A percentile compares a stretch with the other conserved stretches of the same genome.
Conservation (phyloP, 2,797 vertebrate species). For the Sebastiscus tertius region DNA sequence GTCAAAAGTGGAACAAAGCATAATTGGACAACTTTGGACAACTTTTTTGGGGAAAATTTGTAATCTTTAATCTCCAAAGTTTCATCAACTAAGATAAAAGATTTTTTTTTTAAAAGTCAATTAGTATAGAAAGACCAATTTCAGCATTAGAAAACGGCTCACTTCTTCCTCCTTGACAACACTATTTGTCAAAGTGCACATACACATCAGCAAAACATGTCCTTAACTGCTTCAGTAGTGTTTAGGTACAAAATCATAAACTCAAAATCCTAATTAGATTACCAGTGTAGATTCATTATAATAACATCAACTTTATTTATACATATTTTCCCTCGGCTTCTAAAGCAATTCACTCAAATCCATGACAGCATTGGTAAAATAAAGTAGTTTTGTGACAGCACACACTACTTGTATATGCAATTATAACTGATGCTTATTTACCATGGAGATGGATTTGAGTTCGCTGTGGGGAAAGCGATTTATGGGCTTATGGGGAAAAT, state of each 20-base stretch:
- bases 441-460: conserved; percentile 60
- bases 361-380: background rate
- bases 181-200: background rate
- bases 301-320: background rate
- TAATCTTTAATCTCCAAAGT: background rate
- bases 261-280: conserved; percentile 1
- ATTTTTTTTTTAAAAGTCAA: background rate
- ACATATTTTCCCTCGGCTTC: background rate
- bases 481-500: conserved; percentile 71
- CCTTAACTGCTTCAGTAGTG: background rate
- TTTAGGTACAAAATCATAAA: background rate
- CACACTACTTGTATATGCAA: conserved; percentile 45
- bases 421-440: conserved; percentile 68
- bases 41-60: background rate
- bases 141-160: background rate
- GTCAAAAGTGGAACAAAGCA: background rate
- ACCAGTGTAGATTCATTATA: background rate
- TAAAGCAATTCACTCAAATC: background rate
- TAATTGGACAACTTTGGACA: background rate
- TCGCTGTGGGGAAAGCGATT: conserved; percentile 59
- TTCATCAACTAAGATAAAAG: background rate
- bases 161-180: background rate
- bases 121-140: background rate
- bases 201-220: background rate
- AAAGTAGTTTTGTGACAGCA: conserved; percentile 1